Conservation (phyloP, 2,113 vertebrate species). For the Coracopsis vasa region DNA sequence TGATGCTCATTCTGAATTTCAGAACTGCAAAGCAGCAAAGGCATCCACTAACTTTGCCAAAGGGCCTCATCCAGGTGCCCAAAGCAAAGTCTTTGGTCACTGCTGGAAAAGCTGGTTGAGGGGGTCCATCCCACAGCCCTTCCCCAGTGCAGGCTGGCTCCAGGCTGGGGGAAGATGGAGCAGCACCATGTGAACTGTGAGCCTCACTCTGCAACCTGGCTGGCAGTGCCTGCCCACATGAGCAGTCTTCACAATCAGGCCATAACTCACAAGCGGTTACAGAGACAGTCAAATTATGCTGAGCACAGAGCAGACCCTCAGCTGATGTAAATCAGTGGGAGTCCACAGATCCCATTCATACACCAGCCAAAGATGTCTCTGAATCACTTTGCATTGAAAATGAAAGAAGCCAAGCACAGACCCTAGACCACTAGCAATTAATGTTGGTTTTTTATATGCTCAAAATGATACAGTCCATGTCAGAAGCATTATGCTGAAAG, state of each 20-base stretch:
- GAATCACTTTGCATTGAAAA: background rate
- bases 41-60: background rate
- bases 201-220: background rate
- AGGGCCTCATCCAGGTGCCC: background rate
- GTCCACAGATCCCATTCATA: background rate
- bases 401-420: background rate
- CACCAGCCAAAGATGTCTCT: background rate
- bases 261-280: background rate
- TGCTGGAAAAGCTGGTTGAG: background rate
- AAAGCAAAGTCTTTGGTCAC: background rate
- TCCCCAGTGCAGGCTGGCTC: background rate
- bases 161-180: no score
- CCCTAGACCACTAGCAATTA: background rate
- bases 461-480: background rate
- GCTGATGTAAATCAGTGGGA: background rate
- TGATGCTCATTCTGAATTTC: background rate
- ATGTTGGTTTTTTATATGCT: background rate
- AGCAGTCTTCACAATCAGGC: background rate
- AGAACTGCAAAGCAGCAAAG: background rate
- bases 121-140: background rate
- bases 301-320: background rate
- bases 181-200: fast-evolving
- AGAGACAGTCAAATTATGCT: background rate
- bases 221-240: background rate
- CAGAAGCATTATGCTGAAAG: background rate